Percentiles rank a stretch among this genome's conserved stretches.
phyloP scores from a whole-genome alignment of 2,888 invertebrate species.

The Parelbella ahira region DNA sequence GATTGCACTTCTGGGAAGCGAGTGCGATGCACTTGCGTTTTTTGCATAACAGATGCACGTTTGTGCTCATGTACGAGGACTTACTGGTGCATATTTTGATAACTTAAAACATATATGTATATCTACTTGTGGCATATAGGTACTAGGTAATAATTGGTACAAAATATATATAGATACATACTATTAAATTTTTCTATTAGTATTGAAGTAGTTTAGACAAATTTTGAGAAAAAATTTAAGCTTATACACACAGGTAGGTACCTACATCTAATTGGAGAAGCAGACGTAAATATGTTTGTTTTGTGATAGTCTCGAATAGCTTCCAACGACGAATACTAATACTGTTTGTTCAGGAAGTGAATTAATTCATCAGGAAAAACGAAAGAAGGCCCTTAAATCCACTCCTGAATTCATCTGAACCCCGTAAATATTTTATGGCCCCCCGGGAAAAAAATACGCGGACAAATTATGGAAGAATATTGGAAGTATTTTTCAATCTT shows the following conservation, averaged over 20 bases:
- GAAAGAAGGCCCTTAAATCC: conserved; percentile 50
- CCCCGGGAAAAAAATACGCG: conserved; percentile 57
- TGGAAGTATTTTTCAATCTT: conserved; percentile 74
- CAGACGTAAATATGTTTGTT: conserved; percentile 6
- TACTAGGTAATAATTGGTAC: too few relatives aligned
- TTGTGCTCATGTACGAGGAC: too few relatives aligned
- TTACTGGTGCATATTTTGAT: too few relatives aligned
- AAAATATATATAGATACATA: too few relatives aligned
- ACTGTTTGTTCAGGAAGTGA: conserved; percentile 65
- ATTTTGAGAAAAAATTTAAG: too few relatives aligned
- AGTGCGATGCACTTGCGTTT: conserved; percentile 49
- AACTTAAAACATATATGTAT: too few relatives aligned
- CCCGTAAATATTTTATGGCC: conserved; percentile 77
- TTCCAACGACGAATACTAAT: conserved; percentile 42
- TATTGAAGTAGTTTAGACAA: too few relatives aligned
- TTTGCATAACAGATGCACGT: conserved; percentile 38
- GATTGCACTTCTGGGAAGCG: conserved; percentile 67
- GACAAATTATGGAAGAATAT: conserved; percentile 70
- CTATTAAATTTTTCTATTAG: too few relatives aligned
- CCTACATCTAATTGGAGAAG: too few relatives aligned
- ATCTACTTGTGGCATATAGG: too few relatives aligned
- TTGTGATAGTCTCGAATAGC: conserved; percentile 20
- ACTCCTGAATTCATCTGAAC: conserved; percentile 65
- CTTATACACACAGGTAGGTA: too few relatives aligned
- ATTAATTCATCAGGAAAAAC: conserved; percentile 64